Evolutionary conservation across 2,113 vertebrate genomes (phyloP).

Genomic region (Spea multiplicata): DNA sequence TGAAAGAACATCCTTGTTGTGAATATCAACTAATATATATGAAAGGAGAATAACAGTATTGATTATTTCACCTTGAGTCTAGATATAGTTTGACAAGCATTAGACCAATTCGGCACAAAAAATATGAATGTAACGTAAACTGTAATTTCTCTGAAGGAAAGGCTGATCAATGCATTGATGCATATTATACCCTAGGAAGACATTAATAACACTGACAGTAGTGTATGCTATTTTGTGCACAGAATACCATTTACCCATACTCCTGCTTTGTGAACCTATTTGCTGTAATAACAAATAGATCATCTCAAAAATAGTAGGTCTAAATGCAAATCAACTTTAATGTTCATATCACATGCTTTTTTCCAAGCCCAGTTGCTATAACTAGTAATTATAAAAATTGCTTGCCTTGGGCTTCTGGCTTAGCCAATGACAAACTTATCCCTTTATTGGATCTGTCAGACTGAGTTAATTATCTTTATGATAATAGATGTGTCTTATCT

Average conservation of each 20-base stretch:
- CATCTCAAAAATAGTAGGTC: conserved; percentile 64
- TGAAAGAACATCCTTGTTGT: neutral
- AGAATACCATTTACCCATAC: conserved; percentile 49
- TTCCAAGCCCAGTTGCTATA: conserved; percentile 80
- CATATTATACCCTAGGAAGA: conserved; percentile 31
- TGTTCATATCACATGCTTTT: conserved; percentile 81
- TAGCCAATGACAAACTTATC: conserved; percentile 79
- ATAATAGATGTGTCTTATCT: conserved; percentile 84
- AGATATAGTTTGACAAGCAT: conserved; percentile 14
- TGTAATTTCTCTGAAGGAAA: conserved; percentile 33
- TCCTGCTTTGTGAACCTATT: conserved; percentile 61
- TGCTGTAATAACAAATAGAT: conserved; percentile 63
- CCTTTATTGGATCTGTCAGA: conserved; percentile 84
- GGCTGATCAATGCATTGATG: conserved; percentile 34
- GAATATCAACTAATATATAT: neutral
- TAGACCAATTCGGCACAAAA: conserved; percentile 12
- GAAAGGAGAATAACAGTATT: conserved; percentile 9
- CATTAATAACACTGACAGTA: conserved; percentile 52
- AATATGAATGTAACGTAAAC: conserved; percentile 3
- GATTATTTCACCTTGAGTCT: conserved; percentile 11
- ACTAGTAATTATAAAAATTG: conserved; percentile 86
- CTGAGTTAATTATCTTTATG: conserved; percentile 86
- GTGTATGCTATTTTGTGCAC: conserved; percentile 51
- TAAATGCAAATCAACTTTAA: conserved; percentile 79
- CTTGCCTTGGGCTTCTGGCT: conserved; percentile 79